phyloP scores from a whole-genome alignment of 1,140 invertebrate genomes.

The Drosophila leontia region DNA sequence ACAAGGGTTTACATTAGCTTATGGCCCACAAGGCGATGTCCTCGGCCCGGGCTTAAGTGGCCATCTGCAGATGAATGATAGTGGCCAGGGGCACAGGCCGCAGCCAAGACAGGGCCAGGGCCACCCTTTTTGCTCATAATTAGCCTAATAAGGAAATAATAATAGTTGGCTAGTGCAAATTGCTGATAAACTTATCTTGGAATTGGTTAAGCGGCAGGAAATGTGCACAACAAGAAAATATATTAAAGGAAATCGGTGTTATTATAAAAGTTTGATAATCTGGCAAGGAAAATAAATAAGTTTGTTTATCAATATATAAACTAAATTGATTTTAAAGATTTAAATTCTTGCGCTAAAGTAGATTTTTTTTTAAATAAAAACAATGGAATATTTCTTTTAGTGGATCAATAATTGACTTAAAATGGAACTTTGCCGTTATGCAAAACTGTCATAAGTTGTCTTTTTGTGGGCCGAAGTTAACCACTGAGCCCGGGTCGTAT shows the following conservation, averaged over 20 bases:
- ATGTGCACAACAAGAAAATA: neutral
- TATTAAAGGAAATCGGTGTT: neutral
- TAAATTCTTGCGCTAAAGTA: neutral
- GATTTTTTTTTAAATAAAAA: neutral
- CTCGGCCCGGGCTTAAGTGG: constrained; percentile 51
- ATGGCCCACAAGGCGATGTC: constrained; percentile 49
- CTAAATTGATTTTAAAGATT: no score
- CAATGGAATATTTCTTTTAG: neutral
- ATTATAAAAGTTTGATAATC: neutral
- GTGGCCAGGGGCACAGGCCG: constrained; percentile 14
- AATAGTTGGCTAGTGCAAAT: constrained; percentile 40
- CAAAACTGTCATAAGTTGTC: constrained; percentile 3
- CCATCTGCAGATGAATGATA: constrained; percentile 47
- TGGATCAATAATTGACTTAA: constrained; percentile 9
- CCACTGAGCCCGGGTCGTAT: constrained; percentile 33
- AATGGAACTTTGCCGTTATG: constrained; percentile 4
- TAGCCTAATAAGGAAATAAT: constrained; percentile 52
- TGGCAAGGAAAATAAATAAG: neutral
- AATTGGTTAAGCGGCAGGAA: neutral
- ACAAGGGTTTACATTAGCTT: constrained; percentile 60
- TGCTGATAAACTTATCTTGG: constrained; percentile 35
- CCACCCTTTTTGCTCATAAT: constrained; percentile 27
- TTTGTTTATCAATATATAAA: neutral
- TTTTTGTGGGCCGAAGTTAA: constrained; percentile 2
- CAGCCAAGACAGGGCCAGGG: constrained; percentile 10